A percentile compares a stretch with the other conserved stretches of the same genome.
phyloP scores from a whole-genome alignment of 2,888 invertebrate species.

The Cataglyphis albicans region DNA sequence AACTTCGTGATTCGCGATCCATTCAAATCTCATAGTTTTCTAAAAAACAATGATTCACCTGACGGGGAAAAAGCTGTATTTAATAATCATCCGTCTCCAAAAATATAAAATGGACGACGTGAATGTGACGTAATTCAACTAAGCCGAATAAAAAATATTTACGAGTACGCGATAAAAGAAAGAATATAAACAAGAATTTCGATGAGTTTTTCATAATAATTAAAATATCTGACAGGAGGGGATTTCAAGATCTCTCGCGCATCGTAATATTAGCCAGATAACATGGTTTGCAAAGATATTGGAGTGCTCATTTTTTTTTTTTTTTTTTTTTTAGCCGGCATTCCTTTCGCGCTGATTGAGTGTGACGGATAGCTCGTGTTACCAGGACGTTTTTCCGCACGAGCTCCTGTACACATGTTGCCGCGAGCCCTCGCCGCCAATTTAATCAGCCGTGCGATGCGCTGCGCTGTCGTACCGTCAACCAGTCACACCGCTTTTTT shows the following conservation, averaged over 20 bases:
- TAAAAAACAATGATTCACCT: neutral
- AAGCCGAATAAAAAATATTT: neutral
- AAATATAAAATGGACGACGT: neutral
- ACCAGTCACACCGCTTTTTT: constrained; percentile 38
- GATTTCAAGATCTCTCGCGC: neutral
- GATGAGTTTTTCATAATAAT: neutral
- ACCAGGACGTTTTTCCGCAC: constrained; percentile 67
- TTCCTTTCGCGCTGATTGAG: constrained; percentile 72
- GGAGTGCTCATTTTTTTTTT: constrained; percentile 53
- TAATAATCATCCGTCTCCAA: neutral
- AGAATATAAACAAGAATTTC: neutral
- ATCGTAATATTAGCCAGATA: constrained; percentile 27
- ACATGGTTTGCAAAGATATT: constrained; percentile 63
- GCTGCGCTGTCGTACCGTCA: constrained; percentile 49
- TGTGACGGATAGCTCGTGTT: constrained; percentile 74
- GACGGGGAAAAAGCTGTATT: neutral
- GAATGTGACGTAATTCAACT: neutral
- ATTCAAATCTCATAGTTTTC: constrained; percentile 26
- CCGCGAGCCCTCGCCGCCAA: constrained; percentile 66
- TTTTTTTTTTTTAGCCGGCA: constrained; percentile 55
- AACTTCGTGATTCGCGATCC: constrained; percentile 33
- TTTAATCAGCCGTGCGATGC: constrained; percentile 70
- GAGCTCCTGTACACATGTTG: constrained; percentile 64
- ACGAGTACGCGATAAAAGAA: neutral
- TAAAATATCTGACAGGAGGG: neutral